A percentile compares a stretch with the other conserved stretches of the same genome.
Conservation (phyloP, 2,888 invertebrate genomes). For the Caenorhabditis macrosperma region DNA sequence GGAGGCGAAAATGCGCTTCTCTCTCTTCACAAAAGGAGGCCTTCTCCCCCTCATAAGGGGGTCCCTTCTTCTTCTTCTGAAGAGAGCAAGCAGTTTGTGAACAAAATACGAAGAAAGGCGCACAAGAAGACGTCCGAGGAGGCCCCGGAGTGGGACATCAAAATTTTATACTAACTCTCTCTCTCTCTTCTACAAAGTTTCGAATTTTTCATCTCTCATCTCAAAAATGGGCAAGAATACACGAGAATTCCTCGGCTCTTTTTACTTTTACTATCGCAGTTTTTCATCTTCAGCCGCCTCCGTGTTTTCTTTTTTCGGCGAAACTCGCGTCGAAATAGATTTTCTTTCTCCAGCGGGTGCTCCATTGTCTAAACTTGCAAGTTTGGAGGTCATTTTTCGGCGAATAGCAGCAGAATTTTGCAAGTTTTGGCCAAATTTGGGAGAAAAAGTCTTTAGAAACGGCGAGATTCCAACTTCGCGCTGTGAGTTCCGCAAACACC, state of each 20-base stretch:
- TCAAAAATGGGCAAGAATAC: neutral
- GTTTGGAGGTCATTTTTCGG: too few species aligned
- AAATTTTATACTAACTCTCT: conserved; percentile 52
- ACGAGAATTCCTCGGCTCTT: neutral
- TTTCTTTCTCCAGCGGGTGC: too few species aligned
- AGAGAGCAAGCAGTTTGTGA: conserved; percentile 19
- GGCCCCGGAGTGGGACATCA: conserved; percentile 41
- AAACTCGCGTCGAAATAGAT: too few species aligned
- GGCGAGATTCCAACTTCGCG: too few species aligned
- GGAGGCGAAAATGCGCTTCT: neutral
- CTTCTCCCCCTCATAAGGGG: conserved; percentile 9
- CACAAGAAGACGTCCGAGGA: conserved; percentile 22
- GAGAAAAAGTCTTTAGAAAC: too few species aligned
- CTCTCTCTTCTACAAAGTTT: conserved; percentile 16
- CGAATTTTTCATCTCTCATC: conserved; percentile 15
- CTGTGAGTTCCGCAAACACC: too few species aligned
- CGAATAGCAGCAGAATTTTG: too few species aligned
- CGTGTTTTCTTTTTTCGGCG: too few species aligned
- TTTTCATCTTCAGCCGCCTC: too few species aligned
- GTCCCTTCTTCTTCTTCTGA: conserved; percentile 9
- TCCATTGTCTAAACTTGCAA: too few species aligned
- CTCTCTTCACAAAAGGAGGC: conserved; percentile 38
- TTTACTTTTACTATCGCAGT: conserved; percentile 1
- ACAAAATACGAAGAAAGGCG: conserved; percentile 6
- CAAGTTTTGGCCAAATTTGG: too few species aligned